phyloP scores from a whole-genome alignment of 2,113 vertebrate species.

The Lonchura striata region DNA sequence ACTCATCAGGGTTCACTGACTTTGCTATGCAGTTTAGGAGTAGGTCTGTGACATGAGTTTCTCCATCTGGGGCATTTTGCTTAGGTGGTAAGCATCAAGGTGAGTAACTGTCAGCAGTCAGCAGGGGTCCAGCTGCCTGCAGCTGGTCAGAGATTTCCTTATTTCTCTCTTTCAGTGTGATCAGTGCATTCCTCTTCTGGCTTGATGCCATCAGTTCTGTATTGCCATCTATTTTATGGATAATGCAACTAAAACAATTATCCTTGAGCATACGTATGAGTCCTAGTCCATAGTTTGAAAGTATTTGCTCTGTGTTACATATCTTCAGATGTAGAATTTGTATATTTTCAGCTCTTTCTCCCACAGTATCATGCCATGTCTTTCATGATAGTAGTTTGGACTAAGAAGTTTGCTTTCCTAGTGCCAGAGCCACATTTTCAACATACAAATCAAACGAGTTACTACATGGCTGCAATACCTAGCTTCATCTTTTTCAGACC shows the following conservation, averaged over 20 bases:
- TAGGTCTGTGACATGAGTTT: neutral
- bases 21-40: neutral
- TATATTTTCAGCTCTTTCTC: neutral
- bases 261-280: neutral
- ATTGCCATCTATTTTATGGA: neutral
- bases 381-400: neutral
- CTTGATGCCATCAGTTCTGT: neutral
- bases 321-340: neutral
- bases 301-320: rapidly evolving
- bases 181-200: neutral
- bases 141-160: neutral
- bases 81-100: neutral
- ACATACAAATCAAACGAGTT: neutral
- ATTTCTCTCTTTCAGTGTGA: neutral
- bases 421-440: neutral
- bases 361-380: neutral
- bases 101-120: neutral
- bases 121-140: neutral
- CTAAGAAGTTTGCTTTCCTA: neutral
- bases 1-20: neutral
- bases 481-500: neutral
- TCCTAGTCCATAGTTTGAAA: neutral
- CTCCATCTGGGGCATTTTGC: neutral
- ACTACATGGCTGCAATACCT: neutral
- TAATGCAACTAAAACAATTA: neutral